Evolutionary conservation across 2,888 invertebrate genomes (phyloP), one percentile per base, ranked within the genome.

Genomic region (Heliconius ismenius): DNA sequence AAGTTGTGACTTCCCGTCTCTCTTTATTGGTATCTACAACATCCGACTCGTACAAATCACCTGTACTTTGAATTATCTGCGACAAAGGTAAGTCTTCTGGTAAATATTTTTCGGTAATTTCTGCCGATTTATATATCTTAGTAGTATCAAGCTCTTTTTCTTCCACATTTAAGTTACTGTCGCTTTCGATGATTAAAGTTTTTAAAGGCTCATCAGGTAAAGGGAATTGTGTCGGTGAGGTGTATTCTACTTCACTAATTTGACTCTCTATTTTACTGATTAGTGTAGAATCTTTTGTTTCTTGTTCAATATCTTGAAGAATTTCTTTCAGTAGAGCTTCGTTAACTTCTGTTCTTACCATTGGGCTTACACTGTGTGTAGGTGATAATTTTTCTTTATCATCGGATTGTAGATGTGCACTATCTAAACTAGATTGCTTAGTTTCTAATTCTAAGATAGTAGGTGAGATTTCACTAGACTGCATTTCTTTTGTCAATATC

Each of bases 1-100:
- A 86, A 74, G 86, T 81, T 39, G 85, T 84, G 26, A 88, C 83
- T 62, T 89, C 87, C 79, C 85, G 84, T 80, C 85, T 87, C 32
- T 78, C 76, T 65, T 83, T 84, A 81, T 84, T 84, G 6, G 36
- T 63, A 28, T 83, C 54, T 68, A 81, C 76, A 24, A 74, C 62
- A 70, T 49, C 65, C 0, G 64, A 26, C 15, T 39, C 43, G 28
- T 62, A 9, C 3, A 64, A 49, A 39, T 24, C 24, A 49, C 63
- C 68, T 6, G 49, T 24, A 39, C 28, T 60, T 54, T 54, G 4
- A n/a, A 60, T 7, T 21, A 58, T n/a, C 49, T 79, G 69, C 18
- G 63, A 28, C 13, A 54, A 79, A 67, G 73, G 75, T 39, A 67
- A 65, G 60, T 80, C 63, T 11, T 84, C 82, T 13, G 83, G 83